Evolutionary conservation across 2,888 invertebrate genomes (phyloP), one percentile per base, ranked within the genome.

Genomic region (Troides aeacus): DNA sequence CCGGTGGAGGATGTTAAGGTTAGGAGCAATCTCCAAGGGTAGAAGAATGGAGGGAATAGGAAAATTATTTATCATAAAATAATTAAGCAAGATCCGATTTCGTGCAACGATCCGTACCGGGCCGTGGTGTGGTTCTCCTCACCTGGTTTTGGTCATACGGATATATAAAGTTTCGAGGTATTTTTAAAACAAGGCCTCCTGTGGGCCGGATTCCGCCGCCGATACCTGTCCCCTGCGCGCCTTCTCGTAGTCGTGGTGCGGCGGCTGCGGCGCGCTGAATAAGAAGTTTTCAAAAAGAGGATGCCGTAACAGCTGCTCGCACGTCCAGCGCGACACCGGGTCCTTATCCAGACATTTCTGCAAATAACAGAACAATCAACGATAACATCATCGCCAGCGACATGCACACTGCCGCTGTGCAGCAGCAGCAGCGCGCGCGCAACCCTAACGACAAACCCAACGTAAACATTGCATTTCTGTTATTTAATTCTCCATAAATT

Each of bases 341-440:
- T 99, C 98, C 88, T 98, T 98, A 87, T 98, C 97, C 76, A 99
- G 93, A 87, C 99, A 99, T 95, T 97, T 97, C 96, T 98, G 93
- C 7, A 24, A 23, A 53, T 30, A 39, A 10, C 7, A 39, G 10
- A 39, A 53, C 68, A 58, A 46, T 30, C 30, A 30, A 30, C 4
- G 30, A 30, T 30, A 23, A 57, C 39, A 24, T 24, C 56, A 23
- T 7, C 21, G 7, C n/a, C 42, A 15, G 10, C 23, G 21, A 42
- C 57, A 8, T 23, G 8, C 12, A 21, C 56, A 57, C 1, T 23
- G 21, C 5, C 7, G 39, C 39, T 39, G 39, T 30, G 30, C 30
- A 30, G 30, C 24, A 24, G 30, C 24, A 24, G 24, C 30, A 30
- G 30, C 30, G 30, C 30, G 30, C 30, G 3, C 30, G 30, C 30